Evolutionary conservation across 92 coral and sea anemone genomes (phyloP).

Genomic region (Galaxea fascicularis): DNA sequence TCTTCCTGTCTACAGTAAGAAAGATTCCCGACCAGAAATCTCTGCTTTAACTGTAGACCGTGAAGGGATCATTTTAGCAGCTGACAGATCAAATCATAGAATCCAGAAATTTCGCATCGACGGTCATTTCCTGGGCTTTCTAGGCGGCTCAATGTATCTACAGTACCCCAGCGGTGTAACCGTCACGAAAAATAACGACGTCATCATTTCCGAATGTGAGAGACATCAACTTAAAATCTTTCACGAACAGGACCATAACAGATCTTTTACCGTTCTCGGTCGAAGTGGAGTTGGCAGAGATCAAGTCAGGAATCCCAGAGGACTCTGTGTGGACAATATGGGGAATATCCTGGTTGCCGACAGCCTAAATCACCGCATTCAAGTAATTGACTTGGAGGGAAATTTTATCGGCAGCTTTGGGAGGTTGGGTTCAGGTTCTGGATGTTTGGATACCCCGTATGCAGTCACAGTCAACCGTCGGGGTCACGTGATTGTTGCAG

Average conservation of each 20-base stretch:
- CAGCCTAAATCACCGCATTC: slow-evolving; percentile 88
- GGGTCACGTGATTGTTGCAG: slow-evolving; percentile 92
- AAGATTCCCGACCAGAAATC: slow-evolving; percentile 83
- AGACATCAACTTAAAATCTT: slow-evolving; percentile 84
- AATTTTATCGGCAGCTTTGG: slow-evolving; percentile 82
- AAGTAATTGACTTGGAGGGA: slow-evolving; percentile 80
- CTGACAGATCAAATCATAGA: slow-evolving; percentile 83
- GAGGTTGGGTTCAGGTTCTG: slow-evolving; percentile 91
- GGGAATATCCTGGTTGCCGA: slow-evolving; percentile 89
- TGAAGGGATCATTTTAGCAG: slow-evolving; percentile 80
- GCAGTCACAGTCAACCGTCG: slow-evolving; percentile 86
- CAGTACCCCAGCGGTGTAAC: slow-evolving; percentile 91
- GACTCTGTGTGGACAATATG: slow-evolving; percentile 76
- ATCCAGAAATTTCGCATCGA: slow-evolving; percentile 92
- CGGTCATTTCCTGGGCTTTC: slow-evolving; percentile 86
- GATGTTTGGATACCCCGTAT: slow-evolving; percentile 91
- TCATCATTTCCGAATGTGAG: slow-evolving; percentile 82
- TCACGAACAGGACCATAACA: slow-evolving; percentile 70
- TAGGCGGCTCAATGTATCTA: slow-evolving; percentile 88
- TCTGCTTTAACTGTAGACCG: slow-evolving; percentile 81
- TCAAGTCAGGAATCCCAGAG: slow-evolving; percentile 81
- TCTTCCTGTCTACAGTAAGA: slow-evolving; percentile 85
- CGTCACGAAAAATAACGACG: slow-evolving; percentile 80
- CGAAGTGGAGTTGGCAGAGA: slow-evolving; percentile 85
- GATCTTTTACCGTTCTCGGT: slow-evolving; percentile 74